phyloP scores from a whole-genome alignment of 2,113 vertebrate genomes.

The Brachirus orientalis region DNA sequence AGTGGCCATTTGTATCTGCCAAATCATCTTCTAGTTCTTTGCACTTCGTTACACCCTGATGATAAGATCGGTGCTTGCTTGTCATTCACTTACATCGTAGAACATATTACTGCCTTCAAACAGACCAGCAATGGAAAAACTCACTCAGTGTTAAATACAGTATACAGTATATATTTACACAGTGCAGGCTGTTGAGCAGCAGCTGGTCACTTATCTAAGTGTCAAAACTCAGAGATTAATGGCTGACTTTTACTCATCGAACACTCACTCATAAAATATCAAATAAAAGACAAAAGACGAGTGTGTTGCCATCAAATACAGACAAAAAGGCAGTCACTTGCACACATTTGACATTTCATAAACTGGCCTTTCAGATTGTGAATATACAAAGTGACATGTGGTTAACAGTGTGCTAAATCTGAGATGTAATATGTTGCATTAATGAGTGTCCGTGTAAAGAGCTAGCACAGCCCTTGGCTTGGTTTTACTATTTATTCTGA shows the following conservation, averaged over 20 bases:
- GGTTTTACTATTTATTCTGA: slow-evolving; percentile 38
- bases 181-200: slow-evolving; percentile 20
- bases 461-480: slow-evolving; percentile 35
- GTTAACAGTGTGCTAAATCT: slow-evolving; percentile 52
- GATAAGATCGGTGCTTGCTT: slow-evolving; percentile 21
- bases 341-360: slow-evolving; percentile 55
- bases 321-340: slow-evolving; percentile 5
- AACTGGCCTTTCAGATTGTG: slow-evolving; percentile 45
- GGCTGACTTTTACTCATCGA: slow-evolving; percentile 16
- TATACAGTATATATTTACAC: not conserved
- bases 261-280: slow-evolving; percentile 20
- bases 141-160: not conserved
- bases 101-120: not conserved
- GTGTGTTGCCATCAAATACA: slow-evolving; percentile 20
- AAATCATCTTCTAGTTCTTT: slow-evolving; percentile 20
- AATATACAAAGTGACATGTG: slow-evolving; percentile 43
- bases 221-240: slow-evolving; percentile 42
- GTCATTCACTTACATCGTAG: not conserved
- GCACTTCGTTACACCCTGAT: slow-evolving; percentile 20
- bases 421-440: slow-evolving; percentile 35
- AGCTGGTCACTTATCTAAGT: slow-evolving; percentile 37
- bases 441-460: slow-evolving; percentile 63
- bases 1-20: not conserved
- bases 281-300: slow-evolving; percentile 16
- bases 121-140: not conserved